Percentiles rank a stretch among this genome's conserved stretches.
These are phyloP conservation scores for Symphodus melops DNA, from an alignment of 2,113 vertebrate species.

Conservation along the genomic window DNA sequence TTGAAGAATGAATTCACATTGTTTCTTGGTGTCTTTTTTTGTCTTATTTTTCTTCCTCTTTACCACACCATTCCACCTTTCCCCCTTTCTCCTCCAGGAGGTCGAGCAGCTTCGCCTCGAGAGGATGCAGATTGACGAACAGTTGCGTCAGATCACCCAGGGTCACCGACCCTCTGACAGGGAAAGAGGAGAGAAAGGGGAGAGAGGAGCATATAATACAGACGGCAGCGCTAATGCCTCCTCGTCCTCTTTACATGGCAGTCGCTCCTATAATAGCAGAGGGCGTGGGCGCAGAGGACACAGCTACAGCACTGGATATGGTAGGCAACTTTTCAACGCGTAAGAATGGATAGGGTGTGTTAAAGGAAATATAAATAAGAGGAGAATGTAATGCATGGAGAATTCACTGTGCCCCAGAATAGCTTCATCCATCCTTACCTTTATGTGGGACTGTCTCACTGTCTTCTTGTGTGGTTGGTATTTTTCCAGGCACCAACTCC, in stretches of 20 bases:
- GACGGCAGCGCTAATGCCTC: slow-evolving; percentile 87
- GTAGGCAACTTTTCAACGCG: slow-evolving; percentile 73
- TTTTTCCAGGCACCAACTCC: slow-evolving; percentile 91
- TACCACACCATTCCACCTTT: neutral
- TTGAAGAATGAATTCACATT: neutral
- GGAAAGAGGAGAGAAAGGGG: slow-evolving; percentile 49
- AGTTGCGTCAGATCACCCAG: slow-evolving; percentile 95
- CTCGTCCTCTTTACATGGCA: slow-evolving; percentile 87
- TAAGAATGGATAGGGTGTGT: neutral
- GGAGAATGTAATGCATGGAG: neutral
- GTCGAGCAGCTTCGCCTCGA: slow-evolving; percentile 98
- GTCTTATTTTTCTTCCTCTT: neutral
- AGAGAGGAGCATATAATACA: slow-evolving; percentile 83
- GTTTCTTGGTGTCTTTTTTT: neutral
- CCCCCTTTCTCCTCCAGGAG: slow-evolving; percentile 81
- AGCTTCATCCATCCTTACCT: neutral
- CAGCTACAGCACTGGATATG: slow-evolving; percentile 93
- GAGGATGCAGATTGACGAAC: slow-evolving; percentile 96
- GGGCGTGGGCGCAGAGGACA: slow-evolving; percentile 93
- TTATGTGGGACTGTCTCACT: neutral
- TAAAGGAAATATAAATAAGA: neutral
- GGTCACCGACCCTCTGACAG: slow-evolving; percentile 89
- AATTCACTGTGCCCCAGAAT: neutral
- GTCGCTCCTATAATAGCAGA: slow-evolving; percentile 93
- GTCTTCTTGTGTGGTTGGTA: neutral